Evolutionary conservation across 1,140 invertebrate species (phyloP), one percentile per base, ranked within the genome.

Genomic region (Zaprionus vittiger): DNA sequence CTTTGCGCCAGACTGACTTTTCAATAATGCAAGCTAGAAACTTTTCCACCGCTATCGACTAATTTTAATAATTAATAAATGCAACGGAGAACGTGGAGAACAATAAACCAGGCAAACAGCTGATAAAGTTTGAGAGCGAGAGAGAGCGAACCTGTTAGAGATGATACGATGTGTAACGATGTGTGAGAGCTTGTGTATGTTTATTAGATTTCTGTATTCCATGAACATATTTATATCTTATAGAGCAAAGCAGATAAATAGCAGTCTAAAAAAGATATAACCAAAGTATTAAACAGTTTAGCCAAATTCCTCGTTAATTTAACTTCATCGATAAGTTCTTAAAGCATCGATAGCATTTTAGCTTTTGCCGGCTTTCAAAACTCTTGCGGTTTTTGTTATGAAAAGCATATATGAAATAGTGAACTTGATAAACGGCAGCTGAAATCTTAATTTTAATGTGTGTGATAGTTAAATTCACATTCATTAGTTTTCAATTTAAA

Each of bases 71-170:
- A 56, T 2, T 24, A 28, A 28, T n/a, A 31, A 56, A 26, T 56
- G 22, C 28, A 20, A 12, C 4, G 2, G 1, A 59, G 31, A 59
- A 61, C 12, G 20, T 61, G 15, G 20, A 49, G 22, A 47, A 67
- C 31, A 64, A 22, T 41, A 54, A 67, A 54, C 69, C 54, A 62
- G 62, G 38, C 56, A 73, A 67, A 71, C 80, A 74, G 71, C 70
- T 78, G 83, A 72, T 80, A 74, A 65, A 69, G 41, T 66, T 41
- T 28, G 28, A 55, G 52, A 44, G 54, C 15, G 54, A 41, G 2
- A 31, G 28, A 28, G 28, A 34, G 9, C 66, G 60, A 67, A 63
- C 24, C 38, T 49, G 15, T 4, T 37, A 26, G n/a, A 11, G 24
- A 34, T 49, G 61, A n/a, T 14, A 56, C 47, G 47, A 12, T 52